These are phyloP conservation scores for Actinia tenebrosa DNA, from an alignment of 64 coral and sea anemone genomes.

Conservation along the genomic window DNA sequence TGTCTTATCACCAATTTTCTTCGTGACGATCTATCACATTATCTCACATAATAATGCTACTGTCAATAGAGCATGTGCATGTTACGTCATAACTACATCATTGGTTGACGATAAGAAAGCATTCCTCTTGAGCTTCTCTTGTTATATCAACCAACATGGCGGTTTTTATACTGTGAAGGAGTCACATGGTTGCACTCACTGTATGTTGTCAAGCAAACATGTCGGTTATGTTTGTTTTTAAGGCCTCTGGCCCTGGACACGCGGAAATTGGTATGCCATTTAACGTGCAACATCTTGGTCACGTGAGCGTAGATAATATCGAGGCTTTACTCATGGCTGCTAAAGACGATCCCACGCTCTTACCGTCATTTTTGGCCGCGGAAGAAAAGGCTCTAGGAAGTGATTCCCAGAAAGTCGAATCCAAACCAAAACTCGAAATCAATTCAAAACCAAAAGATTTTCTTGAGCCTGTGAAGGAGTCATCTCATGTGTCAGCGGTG, in stretches of 20 bases:
- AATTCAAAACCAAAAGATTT: neutral
- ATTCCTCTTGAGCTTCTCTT: no score
- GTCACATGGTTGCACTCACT: no score
- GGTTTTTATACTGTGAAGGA: no score
- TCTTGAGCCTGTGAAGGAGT: neutral
- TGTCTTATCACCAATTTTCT: neutral
- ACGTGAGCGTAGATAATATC: slow-evolving; percentile 77
- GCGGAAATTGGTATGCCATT: slow-evolving; percentile 67
- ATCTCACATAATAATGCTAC: no score
- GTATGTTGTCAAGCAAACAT: no score
- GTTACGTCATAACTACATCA: no score
- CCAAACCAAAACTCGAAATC: neutral
- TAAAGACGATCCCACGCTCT: slow-evolving; percentile 74
- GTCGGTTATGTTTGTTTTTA: neutral
- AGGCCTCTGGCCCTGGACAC: slow-evolving; percentile 5
- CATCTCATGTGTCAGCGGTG: neutral
- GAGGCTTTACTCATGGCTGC: slow-evolving; percentile 76
- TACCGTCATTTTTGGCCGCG: slow-evolving; percentile 63
- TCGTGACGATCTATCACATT: no score
- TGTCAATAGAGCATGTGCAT: no score
- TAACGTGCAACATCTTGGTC: slow-evolving; percentile 83
- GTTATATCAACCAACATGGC: no score
- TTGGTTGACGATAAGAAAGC: no score
- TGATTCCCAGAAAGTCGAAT: neutral
- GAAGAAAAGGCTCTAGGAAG: neutral